Base-by-base conservation (phyloP, 1,140 invertebrate species). In the Lepidurus apus region DNA sequence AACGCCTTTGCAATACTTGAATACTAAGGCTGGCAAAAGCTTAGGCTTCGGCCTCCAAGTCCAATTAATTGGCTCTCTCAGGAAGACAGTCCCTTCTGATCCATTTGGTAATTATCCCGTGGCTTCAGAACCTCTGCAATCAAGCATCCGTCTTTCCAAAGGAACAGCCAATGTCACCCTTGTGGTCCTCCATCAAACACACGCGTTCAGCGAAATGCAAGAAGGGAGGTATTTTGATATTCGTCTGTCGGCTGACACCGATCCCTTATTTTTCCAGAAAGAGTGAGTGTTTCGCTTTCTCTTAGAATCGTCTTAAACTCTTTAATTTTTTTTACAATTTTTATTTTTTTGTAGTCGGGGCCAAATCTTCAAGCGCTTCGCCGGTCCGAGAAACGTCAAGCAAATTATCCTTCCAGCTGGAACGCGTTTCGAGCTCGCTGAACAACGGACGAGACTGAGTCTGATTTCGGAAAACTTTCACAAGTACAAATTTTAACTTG, bases 391-490 rank as follows among this genome's bases (percentile, higher is more conserved):
- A 17, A 65, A 65, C 21, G 13, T 65, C 13, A 65, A 65, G 13
- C 17, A n/a, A 21, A 17, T 9, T 1, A 17, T 65, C 8, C 13
- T 65, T 13, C 53, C 53, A 11, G n/a, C 53, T 7, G 53, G 21
- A 65, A 21, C 53, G 17, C 21, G 53, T 13, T 65, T 65, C 53
- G 53, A 65, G 21, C 17, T 65, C 17, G 53, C 53, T 9, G 53
- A 65, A 42, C 76, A 45, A 77, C 76, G 21, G 21, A 34, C 47
- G 17, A 42, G 43, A 77, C 17, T 42, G 44, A 42, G 43, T 24
- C 24, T 77, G 44, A 24, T 77, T 42, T 45, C 47, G 21, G 43
- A 45, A 43, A 17, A 77, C 26, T 77, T 77, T 42, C 24, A 77
- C 17, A 9, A 77, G 43, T 44, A 45, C 21, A 13, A 77, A 24